Evolutionary conservation across 1,140 invertebrate genomes (phyloP), one percentile per base, ranked within the genome.

Genomic region (Chrysoperla carnea): DNA sequence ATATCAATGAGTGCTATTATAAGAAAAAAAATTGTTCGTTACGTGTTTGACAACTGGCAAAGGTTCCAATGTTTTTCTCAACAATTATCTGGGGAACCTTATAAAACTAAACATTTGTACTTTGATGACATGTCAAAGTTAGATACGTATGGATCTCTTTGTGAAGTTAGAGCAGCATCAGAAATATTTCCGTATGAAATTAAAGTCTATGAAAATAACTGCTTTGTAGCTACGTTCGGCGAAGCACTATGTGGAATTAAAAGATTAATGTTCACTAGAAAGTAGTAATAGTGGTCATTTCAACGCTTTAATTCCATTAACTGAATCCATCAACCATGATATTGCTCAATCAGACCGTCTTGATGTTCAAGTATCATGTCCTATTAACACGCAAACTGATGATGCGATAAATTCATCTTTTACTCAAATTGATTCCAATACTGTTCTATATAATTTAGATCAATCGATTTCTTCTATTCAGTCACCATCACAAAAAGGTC

Each of bases 61-160:
- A n/a, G 23, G 31, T 42, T 36, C 27, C 29, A 42, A 42, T 42
- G 29, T 23, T 36, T 15, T 27, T 36, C 33, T 36, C 29, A 36
- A 36, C 35, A 13, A 23, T 13, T 35, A 42, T 42, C 41, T 42
- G 41, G 41, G n/a, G 31, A n/a, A 8, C 14, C 29, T 42, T 42
- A 42, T 36, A 14, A 42, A 9, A n/a, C 31, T n/a, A 12, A 29
- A 42, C 13, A 15, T 42, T 42, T 37, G 13, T 42, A 42, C 28
- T 23, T 14, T 28, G 36, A 13, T 23, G 41, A 42, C 15, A 42
- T 42, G 41, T 42, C 33, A 15, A 42, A 42, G 31, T 35, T 9
- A n/a, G 23, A 36, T 14, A 42, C 41, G 11, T 42, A 36, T 42
- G 41, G 33, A 42, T 42, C 41, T 27, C 14, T 42, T 42, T 42